Evolutionary conservation across 2,797 vertebrate genomes (phyloP).

Genomic region (Bufotes viridis): DNA sequence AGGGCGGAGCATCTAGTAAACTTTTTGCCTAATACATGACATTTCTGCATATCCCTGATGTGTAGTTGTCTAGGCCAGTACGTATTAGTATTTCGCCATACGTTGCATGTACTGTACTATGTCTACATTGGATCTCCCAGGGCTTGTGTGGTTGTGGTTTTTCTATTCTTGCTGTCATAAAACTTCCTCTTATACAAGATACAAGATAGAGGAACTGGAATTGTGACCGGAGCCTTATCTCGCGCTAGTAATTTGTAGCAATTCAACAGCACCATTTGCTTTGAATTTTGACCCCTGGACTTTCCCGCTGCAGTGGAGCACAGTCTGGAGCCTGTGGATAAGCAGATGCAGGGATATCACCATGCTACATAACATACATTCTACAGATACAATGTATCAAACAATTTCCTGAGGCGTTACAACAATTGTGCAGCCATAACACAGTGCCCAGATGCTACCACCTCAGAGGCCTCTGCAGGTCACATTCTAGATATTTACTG

Average conservation of each 20-base stretch:
- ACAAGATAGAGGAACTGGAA: not conserved
- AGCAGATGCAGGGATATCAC: not conserved
- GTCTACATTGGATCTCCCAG: not conserved
- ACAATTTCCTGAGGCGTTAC: too few relatives aligned
- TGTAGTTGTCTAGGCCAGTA: too few relatives aligned
- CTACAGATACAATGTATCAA: not conserved
- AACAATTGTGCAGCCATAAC: too few relatives aligned
- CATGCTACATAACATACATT: too few relatives aligned
- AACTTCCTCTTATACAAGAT: not conserved
- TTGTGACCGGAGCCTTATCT: not conserved
- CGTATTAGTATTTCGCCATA: too few relatives aligned
- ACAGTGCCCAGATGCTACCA: not conserved
- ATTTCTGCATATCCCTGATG: not conserved
- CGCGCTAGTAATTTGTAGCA: not conserved
- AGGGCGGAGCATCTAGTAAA: not conserved
- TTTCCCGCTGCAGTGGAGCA: not conserved
- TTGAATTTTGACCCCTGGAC: slow-evolving; percentile 13
- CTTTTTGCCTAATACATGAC: not conserved
- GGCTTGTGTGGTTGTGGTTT: not conserved
- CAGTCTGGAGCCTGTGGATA: not conserved
- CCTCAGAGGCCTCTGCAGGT: not conserved
- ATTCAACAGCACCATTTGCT: not conserved
- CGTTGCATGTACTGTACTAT: not conserved
- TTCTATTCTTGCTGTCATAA: not conserved
- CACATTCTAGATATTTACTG: too few relatives aligned